phyloP scores from a whole-genome alignment of 2,888 invertebrate species.

The Xylota segnis region DNA sequence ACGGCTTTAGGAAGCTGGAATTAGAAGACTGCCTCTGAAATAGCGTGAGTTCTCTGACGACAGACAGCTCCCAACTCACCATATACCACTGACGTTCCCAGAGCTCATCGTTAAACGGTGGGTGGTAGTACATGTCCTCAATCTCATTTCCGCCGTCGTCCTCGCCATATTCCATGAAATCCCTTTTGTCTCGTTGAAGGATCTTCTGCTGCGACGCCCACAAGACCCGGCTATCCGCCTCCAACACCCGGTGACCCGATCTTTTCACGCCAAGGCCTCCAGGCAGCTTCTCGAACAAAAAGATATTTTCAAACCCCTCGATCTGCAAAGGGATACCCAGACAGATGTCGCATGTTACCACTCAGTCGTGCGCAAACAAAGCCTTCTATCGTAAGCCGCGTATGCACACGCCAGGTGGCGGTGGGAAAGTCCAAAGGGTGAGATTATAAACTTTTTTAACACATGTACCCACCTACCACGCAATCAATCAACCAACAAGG shows the following conservation, averaged over 20 bases:
- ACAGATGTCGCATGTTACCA: slow-evolving; percentile 37
- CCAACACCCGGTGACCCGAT: slow-evolving; percentile 53
- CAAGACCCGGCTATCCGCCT: slow-evolving; percentile 73
- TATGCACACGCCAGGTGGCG: background rate
- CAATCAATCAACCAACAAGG: slow-evolving; percentile 45
- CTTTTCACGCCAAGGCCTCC: slow-evolving; percentile 42
- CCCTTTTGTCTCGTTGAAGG: slow-evolving; percentile 77
- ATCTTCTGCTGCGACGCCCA: slow-evolving; percentile 77
- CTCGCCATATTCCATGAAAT: slow-evolving; percentile 63
- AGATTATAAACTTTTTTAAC: slow-evolving; percentile 35
- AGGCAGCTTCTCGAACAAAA: slow-evolving; percentile 68
- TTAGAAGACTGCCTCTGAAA: slow-evolving; percentile 55
- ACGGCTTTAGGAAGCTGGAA: slow-evolving; percentile 46
- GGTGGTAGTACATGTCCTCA: slow-evolving; percentile 23
- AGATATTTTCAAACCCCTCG: slow-evolving; percentile 75
- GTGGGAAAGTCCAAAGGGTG: slow-evolving; percentile 33
- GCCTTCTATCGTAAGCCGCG: slow-evolving; percentile 29
- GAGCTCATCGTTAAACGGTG: slow-evolving; percentile 92
- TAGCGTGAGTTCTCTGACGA: background rate
- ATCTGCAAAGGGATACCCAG: slow-evolving; percentile 60
- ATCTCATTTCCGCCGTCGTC: slow-evolving; percentile 11
- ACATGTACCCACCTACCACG: slow-evolving; percentile 41
- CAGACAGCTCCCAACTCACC: slow-evolving; percentile 54
- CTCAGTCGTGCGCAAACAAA: slow-evolving; percentile 37
- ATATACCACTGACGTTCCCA: slow-evolving; percentile 95